phyloP scores from a whole-genome alignment of 2,888 invertebrate genomes.

The Neelides folsomi region DNA sequence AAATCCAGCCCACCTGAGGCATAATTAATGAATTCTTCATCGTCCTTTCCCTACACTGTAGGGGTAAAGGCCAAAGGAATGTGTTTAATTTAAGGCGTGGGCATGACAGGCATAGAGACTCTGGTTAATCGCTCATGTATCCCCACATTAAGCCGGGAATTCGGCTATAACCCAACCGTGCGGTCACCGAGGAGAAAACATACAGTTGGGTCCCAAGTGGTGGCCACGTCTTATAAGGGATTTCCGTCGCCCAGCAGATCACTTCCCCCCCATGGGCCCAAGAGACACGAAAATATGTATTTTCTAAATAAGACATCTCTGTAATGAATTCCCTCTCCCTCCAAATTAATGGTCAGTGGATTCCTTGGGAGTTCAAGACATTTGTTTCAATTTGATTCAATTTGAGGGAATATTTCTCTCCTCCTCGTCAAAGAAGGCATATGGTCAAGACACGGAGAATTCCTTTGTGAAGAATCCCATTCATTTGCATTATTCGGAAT shows the following conservation, averaged over 20 bases:
- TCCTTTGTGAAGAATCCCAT: too few relatives aligned
- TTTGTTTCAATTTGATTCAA: constrained; percentile 8
- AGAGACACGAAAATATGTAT: constrained; percentile 15
- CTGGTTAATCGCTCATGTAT: constrained; percentile 33
- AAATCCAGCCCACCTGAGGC: constrained; percentile 29
- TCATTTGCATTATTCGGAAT: too few relatives aligned
- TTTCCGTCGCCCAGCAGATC: constrained; percentile 18
- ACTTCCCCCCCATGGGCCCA: constrained; percentile 16
- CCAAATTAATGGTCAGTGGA: constrained; percentile 9
- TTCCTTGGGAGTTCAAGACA: constrained; percentile 1
- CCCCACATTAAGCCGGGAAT: not conserved
- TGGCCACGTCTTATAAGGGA: constrained; percentile 9
- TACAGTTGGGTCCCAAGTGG: not conserved
- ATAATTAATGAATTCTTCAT: constrained; percentile 33
- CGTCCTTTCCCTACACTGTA: constrained; percentile 23
- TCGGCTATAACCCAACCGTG: not conserved
- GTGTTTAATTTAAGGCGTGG: constrained; percentile 34
- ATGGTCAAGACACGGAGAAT: too few relatives aligned
- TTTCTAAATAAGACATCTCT: constrained; percentile 13
- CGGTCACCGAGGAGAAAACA: not conserved
- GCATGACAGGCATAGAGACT: constrained; percentile 31
- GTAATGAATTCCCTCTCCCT: constrained; percentile 5
- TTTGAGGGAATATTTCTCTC: not conserved
- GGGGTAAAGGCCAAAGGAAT: constrained; percentile 31
- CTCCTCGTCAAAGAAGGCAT: not conserved